Base-by-base conservation (phyloP, 1,140 invertebrate genomes). In the Lepidurus apus region DNA sequence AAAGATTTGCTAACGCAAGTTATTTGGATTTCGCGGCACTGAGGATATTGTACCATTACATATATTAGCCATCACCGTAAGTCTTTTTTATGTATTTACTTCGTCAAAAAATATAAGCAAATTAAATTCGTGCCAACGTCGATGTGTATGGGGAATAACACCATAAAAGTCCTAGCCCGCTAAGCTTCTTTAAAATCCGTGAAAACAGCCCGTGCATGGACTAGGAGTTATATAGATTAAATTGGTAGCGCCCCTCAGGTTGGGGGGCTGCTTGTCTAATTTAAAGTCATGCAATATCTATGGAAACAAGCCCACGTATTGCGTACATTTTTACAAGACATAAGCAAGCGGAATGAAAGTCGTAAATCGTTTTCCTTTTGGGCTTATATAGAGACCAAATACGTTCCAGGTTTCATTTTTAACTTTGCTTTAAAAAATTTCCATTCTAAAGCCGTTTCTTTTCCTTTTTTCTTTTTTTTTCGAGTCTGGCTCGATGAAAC, bases 221-320 rank as follows among this genome's bases (percentile, higher is more conserved):
- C 13, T 65, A 21, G 2, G 53, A 65, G 53, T 65, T 65, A 65
- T 65, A 65, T 65, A 65, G 53, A 65, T 65, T 65, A 65, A 65
- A 65, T 65, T 65, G 53, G 53, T 65, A 65, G 53, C 53, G 53
- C 53, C 53, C 53, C 21, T 65, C 17, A 13, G 21, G 45, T 47
- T 47, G 17, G 45, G 53, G 53, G n/a, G 53, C 17, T 65, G 53
- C 53, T 34, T 65, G 53, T 65, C 53, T 65, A 65, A 65, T 65
- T 65, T 65, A 65, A 13, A 65, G 53, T 13, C 53, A 65, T n/a
- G 53, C 53, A 65, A 65, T 65, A 65, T 65, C 53, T 65, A 65
- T 65, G 53, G 53, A 65, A 65, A 65, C 6, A 13, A 65, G 21
- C 53, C 53, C 21, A n/a, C 34, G 34, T 34, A 34, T 34, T 34